Evolutionary conservation across 2,888 invertebrate species (phyloP).

Genomic region (Thereva nobilitata): DNA sequence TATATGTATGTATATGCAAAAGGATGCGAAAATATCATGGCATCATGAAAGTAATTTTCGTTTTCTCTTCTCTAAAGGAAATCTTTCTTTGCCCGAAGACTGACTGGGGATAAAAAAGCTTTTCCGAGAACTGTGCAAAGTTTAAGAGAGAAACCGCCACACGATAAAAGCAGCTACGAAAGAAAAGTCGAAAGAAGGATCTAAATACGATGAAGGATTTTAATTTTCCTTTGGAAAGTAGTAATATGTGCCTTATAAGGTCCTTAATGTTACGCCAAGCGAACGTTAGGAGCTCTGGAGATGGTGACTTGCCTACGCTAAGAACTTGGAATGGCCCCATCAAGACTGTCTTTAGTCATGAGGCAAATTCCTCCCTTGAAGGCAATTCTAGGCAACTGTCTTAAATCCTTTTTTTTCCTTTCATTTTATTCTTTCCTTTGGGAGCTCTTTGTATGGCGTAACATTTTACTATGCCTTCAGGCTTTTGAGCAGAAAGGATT

Average conservation of each 20-base stretch:
- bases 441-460: no score
- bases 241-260: slow-evolving; percentile 37
- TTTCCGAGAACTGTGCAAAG: no score
- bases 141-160: no score
- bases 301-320: slow-evolving; percentile 14
- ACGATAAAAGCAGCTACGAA: no score
- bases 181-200: background rate
- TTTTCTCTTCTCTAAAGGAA: no score
- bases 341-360: slow-evolving; percentile 32
- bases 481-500: no score
- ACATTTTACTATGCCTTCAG: no score
- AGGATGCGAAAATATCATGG: no score
- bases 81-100: no score
- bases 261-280: slow-evolving; percentile 39
- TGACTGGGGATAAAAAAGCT: no score
- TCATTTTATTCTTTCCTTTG: background rate
- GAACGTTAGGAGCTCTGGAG: slow-evolving; percentile 34
- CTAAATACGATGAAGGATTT: slow-evolving; percentile 37
- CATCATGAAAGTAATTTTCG: no score
- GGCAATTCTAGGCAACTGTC: slow-evolving; percentile 33
- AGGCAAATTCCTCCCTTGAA: slow-evolving; percentile 36
- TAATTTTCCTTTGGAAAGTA: slow-evolving; percentile 38
- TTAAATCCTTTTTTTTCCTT: slow-evolving; percentile 28
- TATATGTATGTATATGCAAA: no score
- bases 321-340: slow-evolving; percentile 32